Evolutionary conservation across 2,113 vertebrate genomes (phyloP).

Genomic region (Charadrius vociferus): DNA sequence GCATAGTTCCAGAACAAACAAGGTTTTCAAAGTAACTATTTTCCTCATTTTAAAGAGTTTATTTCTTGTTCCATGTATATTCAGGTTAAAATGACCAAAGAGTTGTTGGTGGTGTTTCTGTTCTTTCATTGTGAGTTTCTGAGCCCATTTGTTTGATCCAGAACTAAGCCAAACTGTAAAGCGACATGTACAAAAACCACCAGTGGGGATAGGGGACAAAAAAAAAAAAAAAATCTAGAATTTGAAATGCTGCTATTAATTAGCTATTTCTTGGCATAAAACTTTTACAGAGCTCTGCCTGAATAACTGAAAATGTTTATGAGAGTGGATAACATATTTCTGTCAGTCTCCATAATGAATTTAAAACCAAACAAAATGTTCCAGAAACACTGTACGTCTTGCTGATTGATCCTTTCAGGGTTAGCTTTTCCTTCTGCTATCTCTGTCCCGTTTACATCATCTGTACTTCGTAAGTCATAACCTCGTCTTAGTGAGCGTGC

Average conservation of each 20-base stretch:
- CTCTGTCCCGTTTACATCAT: neutral
- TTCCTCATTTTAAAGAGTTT: neutral
- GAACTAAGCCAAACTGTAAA: neutral
- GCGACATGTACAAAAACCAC: accelerated
- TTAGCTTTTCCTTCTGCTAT: neutral
- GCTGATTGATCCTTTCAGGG: neutral
- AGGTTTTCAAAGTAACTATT: neutral
- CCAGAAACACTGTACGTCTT: neutral
- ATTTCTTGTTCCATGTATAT: neutral
- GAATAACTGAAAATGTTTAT: neutral
- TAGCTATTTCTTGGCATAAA: neutral
- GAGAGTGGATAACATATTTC: neutral
- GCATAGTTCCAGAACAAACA: neutral
- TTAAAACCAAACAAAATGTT: neutral
- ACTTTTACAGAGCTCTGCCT: neutral
- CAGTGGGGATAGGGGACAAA: neutral
- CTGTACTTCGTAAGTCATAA: neutral
- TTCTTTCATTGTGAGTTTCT: neutral
- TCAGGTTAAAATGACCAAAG: neutral
- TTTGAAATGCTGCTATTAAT: neutral
- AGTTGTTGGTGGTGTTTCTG: neutral
- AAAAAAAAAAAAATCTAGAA: neutral
- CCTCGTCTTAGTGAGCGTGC: accelerated
- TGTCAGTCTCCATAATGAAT: neutral
- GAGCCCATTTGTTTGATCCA: neutral